Percentiles rank a stretch among this genome's conserved stretches.
Conservation (phyloP, 2,113 vertebrate species). For the Herpailurus yagouaroundi region DNA sequence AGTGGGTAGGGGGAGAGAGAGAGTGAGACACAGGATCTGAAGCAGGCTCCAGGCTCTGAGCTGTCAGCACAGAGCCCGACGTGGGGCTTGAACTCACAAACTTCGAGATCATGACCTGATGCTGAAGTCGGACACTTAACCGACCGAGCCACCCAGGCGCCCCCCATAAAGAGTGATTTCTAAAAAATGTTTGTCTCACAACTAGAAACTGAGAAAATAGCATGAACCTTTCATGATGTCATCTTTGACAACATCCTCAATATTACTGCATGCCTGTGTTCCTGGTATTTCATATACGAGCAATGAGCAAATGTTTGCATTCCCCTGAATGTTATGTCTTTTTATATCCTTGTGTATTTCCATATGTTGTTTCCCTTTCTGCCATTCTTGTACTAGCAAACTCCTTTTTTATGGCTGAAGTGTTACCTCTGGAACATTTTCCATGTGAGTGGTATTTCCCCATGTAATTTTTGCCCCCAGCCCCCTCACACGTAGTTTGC, state of each 20-base stretch:
- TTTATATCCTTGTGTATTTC: not conserved
- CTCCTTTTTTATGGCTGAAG: not conserved
- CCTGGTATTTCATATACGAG: not conserved
- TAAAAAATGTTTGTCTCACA: constrained; percentile 1
- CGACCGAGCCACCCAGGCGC: too few relatives aligned
- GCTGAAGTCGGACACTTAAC: too few relatives aligned
- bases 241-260: not conserved
- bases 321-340: not conserved
- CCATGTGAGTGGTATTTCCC: not conserved
- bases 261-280: not conserved
- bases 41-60: too few relatives aligned
- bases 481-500: not conserved
- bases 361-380: not conserved
- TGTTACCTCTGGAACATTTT: not conserved
- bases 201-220: not conserved
- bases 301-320: not conserved
- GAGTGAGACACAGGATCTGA: too few relatives aligned
- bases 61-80: too few relatives aligned
- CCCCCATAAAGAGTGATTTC: not conserved
- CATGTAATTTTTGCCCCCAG: not conserved
- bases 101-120: too few relatives aligned
- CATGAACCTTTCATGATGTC: not conserved
- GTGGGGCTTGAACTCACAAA: too few relatives aligned
- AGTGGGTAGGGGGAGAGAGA: too few relatives aligned
- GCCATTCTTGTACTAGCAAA: not conserved